Conservation (phyloP, 2,113 vertebrate species). For the Myocastor coypus region DNA sequence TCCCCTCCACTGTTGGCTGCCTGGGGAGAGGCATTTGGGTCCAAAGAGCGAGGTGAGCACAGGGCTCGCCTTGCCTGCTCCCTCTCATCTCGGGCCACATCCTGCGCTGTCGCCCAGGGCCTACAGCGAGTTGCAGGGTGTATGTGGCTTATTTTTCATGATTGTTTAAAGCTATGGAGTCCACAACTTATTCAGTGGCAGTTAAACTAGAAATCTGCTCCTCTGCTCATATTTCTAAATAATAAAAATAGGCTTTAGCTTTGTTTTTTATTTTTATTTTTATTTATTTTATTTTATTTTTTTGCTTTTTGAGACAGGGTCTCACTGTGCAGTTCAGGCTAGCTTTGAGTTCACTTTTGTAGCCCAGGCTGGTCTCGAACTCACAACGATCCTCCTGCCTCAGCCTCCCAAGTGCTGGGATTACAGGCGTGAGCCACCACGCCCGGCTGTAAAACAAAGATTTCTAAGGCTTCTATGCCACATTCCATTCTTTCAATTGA, state of each 20-base stretch:
- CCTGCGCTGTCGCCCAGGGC: not conserved
- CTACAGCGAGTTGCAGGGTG: not conserved
- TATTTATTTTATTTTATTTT: too few species aligned
- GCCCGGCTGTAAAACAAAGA: too few species aligned
- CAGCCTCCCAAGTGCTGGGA: too few species aligned
- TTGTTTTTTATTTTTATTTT: too few species aligned
- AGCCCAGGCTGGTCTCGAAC: not conserved
- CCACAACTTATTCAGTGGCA: not conserved
- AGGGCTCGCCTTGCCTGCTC: not conserved
- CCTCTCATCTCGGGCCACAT: not conserved
- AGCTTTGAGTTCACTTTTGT: too few species aligned
- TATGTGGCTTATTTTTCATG: slow-evolving; percentile 20
- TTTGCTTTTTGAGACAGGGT: too few species aligned
- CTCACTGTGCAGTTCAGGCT: too few species aligned
- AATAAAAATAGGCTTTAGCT: not conserved
- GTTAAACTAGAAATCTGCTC: not conserved
- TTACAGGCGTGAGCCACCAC: too few species aligned
- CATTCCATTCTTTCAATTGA: not conserved
- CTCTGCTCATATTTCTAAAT: slow-evolving; percentile 32
- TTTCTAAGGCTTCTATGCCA: not conserved
- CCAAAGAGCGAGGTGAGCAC: not conserved
- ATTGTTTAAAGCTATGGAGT: not conserved
- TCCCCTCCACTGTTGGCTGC: not conserved
- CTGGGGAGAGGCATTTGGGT: not conserved
- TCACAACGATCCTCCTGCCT: too few species aligned